Evolutionary conservation across 2,888 invertebrate genomes (phyloP).

Genomic region (Marronus borbonicus): DNA sequence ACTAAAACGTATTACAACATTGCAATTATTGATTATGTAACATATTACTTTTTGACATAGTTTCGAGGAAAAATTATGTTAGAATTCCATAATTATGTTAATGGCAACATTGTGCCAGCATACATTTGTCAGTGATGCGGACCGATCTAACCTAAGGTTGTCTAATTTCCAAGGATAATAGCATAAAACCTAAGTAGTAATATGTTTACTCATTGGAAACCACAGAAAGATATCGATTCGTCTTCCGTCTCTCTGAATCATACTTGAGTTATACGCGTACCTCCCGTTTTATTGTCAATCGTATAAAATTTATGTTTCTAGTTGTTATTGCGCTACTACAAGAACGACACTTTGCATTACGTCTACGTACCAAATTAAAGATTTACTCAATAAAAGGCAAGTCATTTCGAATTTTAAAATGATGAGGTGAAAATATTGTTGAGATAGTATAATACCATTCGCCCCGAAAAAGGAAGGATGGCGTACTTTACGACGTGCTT

Average conservation of each 20-base stretch:
- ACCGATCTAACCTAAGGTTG: too few relatives aligned
- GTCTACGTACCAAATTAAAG: slow-evolving; percentile 1
- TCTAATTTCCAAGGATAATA: too few relatives aligned
- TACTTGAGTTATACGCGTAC: slow-evolving; percentile 13
- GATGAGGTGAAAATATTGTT: neutral
- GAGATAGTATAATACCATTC: neutral
- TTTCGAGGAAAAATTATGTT: too few relatives aligned
- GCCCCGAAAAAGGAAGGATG: too few relatives aligned
- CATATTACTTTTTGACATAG: too few relatives aligned
- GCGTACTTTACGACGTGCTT: too few relatives aligned
- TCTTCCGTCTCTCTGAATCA: slow-evolving; percentile 6
- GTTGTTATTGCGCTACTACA: slow-evolving; percentile 10
- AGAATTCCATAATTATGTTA: too few relatives aligned
- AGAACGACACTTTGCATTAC: slow-evolving; percentile 4
- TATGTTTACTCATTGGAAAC: slow-evolving; percentile 43
- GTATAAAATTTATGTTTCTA: slow-evolving; percentile 27
- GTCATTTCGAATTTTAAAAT: neutral
- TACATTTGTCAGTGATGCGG: too few relatives aligned
- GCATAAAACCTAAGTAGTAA: too few relatives aligned
- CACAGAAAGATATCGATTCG: slow-evolving; percentile 37
- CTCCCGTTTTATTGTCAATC: slow-evolving; percentile 35
- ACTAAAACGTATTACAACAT: too few relatives aligned
- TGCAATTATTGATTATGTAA: too few relatives aligned
- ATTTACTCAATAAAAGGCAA: slow-evolving; percentile 15
- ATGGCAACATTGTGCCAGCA: too few relatives aligned